Conservation (phyloP, 2,797 vertebrate species). For the Cyclopterus lumpus region DNA sequence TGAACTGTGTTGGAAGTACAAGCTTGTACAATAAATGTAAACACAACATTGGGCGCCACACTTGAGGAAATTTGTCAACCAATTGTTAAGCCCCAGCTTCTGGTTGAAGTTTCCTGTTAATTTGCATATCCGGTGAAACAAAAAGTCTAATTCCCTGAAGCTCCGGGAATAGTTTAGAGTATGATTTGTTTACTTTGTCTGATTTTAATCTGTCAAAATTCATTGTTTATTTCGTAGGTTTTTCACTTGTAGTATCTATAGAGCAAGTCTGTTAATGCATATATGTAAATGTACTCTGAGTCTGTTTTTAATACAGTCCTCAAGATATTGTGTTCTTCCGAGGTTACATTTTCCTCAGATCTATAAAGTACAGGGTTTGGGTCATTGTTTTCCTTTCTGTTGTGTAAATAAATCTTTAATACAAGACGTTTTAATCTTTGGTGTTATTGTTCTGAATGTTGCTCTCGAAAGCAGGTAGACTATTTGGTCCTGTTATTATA, state of each 20-base stretch:
- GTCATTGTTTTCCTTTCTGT: constrained; percentile 32
- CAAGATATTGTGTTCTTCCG: constrained; percentile 19
- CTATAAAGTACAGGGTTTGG: constrained; percentile 22
- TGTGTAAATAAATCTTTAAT: constrained; percentile 73
- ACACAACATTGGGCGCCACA: background rate
- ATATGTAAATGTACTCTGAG: constrained; percentile 42
- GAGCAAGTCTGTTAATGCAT: constrained; percentile 46
- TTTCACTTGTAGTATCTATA: constrained; percentile 26
- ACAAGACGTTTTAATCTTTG: constrained; percentile 11
- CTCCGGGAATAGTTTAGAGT: constrained; percentile 18
- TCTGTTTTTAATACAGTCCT: constrained; percentile 57
- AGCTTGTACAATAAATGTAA: constrained; percentile 17
- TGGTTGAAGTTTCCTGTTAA: constrained; percentile 13
- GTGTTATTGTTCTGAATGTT: background rate
- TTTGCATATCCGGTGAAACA: background rate
- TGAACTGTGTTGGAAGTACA: constrained; percentile 11
- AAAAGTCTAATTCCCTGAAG: background rate
- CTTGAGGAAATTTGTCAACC: background rate
- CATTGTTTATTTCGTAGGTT: constrained; percentile 2
- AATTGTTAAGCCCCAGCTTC: background rate
- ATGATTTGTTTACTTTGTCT: constrained; percentile 16
- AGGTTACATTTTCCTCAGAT: constrained; percentile 26
- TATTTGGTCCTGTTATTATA: background rate
- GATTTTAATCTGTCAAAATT: constrained; percentile 8
- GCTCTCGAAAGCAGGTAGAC: background rate